A percentile compares a stretch with the other conserved stretches of the same genome.
Conservation (phyloP, 2,797 vertebrate species). For the Enteromius radiatus region DNA sequence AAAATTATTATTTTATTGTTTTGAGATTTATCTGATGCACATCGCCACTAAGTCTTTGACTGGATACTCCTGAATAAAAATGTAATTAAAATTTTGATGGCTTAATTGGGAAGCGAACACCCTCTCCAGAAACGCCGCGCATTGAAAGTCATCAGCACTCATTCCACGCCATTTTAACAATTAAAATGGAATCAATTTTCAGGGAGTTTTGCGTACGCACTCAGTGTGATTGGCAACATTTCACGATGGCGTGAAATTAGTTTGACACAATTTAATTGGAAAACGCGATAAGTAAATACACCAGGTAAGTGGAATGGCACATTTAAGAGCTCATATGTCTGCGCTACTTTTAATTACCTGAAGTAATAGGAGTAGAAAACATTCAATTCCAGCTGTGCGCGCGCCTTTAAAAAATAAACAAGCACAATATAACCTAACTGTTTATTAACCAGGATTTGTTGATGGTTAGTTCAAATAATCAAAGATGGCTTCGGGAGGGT, state of each 20-base stretch:
- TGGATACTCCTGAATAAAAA: conserved; percentile 75
- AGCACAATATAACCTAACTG: background rate
- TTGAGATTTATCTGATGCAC: conserved; percentile 77
- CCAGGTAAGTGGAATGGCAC: conserved; percentile 44
- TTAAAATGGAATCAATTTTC: conserved; percentile 49
- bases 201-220: conserved; percentile 19
- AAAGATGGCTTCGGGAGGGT: background rate
- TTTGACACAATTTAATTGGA: conserved; percentile 59
- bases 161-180: conserved; percentile 44
- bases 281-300: conserved; percentile 55
- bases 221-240: conserved; percentile 49
- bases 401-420: conserved; percentile 24
- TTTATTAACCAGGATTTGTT: conserved; percentile 12
- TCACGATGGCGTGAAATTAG: conserved; percentile 50
- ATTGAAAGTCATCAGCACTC: conserved; percentile 50
- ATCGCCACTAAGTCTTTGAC: conserved; percentile 78
- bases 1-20: conserved; percentile 80
- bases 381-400: conserved; percentile 20
- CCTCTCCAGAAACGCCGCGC: conserved; percentile 25
- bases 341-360: conserved; percentile 42
- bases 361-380: conserved; percentile 38
- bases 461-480: conserved; percentile 5
- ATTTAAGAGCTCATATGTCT: conserved; percentile 17
- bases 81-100: conserved; percentile 81
- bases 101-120: conserved; percentile 71